phyloP scores from a whole-genome alignment of 2,888 invertebrate genomes.

The Nomada ruficornis region DNA sequence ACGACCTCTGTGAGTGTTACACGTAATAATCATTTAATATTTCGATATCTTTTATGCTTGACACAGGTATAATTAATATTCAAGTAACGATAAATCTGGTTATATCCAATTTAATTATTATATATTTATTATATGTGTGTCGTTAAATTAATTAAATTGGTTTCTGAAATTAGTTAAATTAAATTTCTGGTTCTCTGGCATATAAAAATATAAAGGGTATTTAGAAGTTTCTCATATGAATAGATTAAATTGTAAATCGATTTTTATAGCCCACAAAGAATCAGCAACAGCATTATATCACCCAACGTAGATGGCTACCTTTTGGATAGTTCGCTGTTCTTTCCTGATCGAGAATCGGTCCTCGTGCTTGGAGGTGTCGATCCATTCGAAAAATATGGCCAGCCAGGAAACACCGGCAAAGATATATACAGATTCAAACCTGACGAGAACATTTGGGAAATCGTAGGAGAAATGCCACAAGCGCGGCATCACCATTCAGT shows the following conservation, averaged over 20 bases:
- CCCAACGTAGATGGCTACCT: slow-evolving; percentile 83
- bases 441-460: slow-evolving; percentile 88
- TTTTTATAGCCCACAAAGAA: slow-evolving; percentile 59
- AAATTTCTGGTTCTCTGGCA: neutral
- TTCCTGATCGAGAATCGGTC: slow-evolving; percentile 87
- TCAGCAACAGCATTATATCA: slow-evolving; percentile 67
- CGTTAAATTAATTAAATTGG: neutral
- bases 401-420: slow-evolving; percentile 87
- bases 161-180: too few relatives aligned
- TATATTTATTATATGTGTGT: neutral
- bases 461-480: slow-evolving; percentile 88
- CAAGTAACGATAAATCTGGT: too few relatives aligned
- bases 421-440: slow-evolving; percentile 88
- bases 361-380: slow-evolving; percentile 90
- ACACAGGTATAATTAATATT: too few relatives aligned
- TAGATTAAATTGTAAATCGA: too few relatives aligned
- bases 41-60: neutral
- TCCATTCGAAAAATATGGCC: slow-evolving; percentile 87
- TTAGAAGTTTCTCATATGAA: too few relatives aligned
- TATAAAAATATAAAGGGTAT: too few relatives aligned
- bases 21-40: neutral
- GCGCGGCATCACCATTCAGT: slow-evolving; percentile 90
- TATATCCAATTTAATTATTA: too few relatives aligned
- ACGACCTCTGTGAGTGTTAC: slow-evolving; percentile 54
- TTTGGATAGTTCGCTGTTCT: slow-evolving; percentile 86